Percentiles rank a stretch among this genome's conserved stretches.
Evolutionary conservation across 2,888 invertebrate genomes (phyloP).

Genomic region (Calephelis perditalis): DNA sequence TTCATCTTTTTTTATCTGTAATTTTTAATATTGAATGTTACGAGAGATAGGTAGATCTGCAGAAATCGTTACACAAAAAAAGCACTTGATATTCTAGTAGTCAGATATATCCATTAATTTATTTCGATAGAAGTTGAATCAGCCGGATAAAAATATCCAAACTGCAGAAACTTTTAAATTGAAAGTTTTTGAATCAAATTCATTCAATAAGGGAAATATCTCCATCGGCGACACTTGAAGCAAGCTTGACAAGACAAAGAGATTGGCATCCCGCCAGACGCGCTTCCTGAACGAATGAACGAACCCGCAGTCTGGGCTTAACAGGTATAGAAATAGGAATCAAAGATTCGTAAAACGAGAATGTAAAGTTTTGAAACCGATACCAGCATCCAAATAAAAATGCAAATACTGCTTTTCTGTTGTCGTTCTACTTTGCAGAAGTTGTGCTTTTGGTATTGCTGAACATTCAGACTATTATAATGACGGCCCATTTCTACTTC

Average conservation of each 20-base stretch:
- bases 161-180: background rate
- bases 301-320: constrained; percentile 30
- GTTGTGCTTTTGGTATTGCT: constrained; percentile 47
- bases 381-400: constrained; percentile 59
- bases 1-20: too few species aligned
- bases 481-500: constrained; percentile 28
- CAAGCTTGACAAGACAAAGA: constrained; percentile 63
- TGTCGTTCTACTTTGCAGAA: constrained; percentile 37
- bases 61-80: too few species aligned
- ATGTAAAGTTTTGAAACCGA: constrained; percentile 55
- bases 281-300: constrained; percentile 30
- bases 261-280: constrained; percentile 54
- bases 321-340: constrained; percentile 50
- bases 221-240: constrained; percentile 55
- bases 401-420: constrained; percentile 55
- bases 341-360: constrained; percentile 62
- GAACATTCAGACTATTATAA: constrained; percentile 32
- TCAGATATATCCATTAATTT: too few species aligned
- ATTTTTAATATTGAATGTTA: too few species aligned
- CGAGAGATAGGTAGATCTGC: too few species aligned
- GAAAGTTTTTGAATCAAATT: constrained; percentile 21
- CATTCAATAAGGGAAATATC: constrained; percentile 53
- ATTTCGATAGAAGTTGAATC: too few species aligned
- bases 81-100: too few species aligned
- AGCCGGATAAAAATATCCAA: background rate